Conservation (phyloP, 2,888 invertebrate genomes). For the Hirtodrosophila histrioides region DNA sequence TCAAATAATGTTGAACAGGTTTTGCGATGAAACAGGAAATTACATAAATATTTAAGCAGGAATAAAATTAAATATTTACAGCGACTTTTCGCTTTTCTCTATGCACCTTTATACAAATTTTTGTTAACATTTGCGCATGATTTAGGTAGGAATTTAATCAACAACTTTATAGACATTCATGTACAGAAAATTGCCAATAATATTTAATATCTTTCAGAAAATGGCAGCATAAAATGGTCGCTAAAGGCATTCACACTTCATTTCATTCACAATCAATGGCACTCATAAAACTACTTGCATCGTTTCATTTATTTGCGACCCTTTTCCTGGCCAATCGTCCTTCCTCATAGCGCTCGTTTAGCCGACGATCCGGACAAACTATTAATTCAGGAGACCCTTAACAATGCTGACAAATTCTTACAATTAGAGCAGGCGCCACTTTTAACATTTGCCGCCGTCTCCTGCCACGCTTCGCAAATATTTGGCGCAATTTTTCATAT, state of each 20-base stretch:
- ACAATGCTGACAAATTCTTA: conserved; percentile 71
- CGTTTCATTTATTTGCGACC: not conserved
- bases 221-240: no score
- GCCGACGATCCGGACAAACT: conserved; percentile 18
- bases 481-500: conserved; percentile 77
- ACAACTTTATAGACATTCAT: no score
- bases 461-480: conserved; percentile 59
- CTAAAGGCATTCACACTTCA: not conserved
- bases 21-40: not conserved
- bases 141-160: no score
- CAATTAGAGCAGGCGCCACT: conserved; percentile 61
- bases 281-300: not conserved
- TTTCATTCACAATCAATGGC: not conserved
- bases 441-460: conserved; percentile 38
- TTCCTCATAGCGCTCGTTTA: conserved; percentile 1
- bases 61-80: not conserved
- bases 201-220: no score
- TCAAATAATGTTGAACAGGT: no score
- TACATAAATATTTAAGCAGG: not conserved
- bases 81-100: not conserved
- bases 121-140: no score
- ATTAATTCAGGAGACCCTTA: conserved; percentile 48
- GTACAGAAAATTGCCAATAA: no score
- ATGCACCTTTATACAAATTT: not conserved
- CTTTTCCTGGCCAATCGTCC: not conserved